A percentile compares a stretch with the other conserved stretches of the same genome.
These are phyloP conservation scores for Cepaea nemoralis DNA, from an alignment of 1,140 invertebrate genomes.

Conservation along the genomic window DNA sequence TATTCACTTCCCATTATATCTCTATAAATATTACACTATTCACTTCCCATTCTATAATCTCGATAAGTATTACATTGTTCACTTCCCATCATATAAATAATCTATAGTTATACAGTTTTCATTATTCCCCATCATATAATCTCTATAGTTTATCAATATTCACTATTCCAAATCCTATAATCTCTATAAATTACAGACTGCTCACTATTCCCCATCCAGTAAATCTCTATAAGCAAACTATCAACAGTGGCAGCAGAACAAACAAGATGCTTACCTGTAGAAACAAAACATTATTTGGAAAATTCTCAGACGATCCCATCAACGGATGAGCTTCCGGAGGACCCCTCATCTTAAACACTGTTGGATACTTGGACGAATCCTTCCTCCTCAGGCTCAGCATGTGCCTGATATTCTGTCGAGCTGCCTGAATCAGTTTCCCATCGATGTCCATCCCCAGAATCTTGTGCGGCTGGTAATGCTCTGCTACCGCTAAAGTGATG, in stretches of 20 bases:
- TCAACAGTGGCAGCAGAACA: neutral
- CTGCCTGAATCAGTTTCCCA: constrained; percentile 84
- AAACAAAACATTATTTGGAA: constrained; percentile 89
- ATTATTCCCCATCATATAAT: no score
- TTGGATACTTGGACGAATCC: constrained; percentile 75
- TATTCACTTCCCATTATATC: no score
- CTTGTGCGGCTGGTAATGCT: constrained; percentile 85
- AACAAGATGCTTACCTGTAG: constrained; percentile 79
- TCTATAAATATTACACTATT: no score
- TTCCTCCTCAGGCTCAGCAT: constrained; percentile 76
- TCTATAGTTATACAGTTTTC: no score
- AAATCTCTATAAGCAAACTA: no score
- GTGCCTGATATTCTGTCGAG: constrained; percentile 85
- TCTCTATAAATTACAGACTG: no score
- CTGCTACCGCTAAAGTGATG: constrained; percentile 85
- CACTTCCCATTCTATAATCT: no score
- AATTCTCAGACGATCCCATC: constrained; percentile 68
- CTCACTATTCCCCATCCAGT: no score
- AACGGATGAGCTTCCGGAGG: constrained; percentile 79
- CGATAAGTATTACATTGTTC: no score
- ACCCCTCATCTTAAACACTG: constrained; percentile 88
- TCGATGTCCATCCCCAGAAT: constrained; percentile 97
- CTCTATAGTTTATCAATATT: no score
- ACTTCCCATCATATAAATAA: no score
- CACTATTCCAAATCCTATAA: no score